Evolutionary conservation across 2,113 vertebrate species (phyloP).

Genomic region (Carassius auratus): DNA sequence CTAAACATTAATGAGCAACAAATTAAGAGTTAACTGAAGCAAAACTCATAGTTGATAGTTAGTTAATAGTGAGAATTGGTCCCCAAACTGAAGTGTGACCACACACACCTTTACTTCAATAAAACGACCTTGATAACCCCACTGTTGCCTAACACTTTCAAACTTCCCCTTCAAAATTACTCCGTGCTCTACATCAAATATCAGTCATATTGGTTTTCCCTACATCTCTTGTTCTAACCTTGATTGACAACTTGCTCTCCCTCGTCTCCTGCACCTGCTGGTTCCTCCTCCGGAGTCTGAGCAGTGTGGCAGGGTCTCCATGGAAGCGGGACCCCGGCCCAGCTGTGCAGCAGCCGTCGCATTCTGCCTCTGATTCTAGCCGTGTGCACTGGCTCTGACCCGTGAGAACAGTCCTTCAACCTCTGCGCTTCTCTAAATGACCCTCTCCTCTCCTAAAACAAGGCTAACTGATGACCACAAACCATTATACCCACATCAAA

Average conservation of each 20-base stretch:
- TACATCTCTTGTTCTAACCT: constrained; percentile 6
- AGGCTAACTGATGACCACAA: neutral
- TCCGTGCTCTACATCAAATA: neutral
- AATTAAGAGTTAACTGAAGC: too few relatives aligned
- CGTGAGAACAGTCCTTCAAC: neutral
- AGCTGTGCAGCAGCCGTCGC: constrained; percentile 23
- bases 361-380: neutral
- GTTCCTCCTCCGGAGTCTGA: constrained; percentile 4
- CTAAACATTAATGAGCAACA: too few relatives aligned
- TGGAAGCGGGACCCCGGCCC: neutral
- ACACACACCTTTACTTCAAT: neutral
- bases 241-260: neutral
- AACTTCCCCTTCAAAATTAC: neutral
- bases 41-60: too few relatives aligned
- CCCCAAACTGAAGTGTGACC: too few relatives aligned
- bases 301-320: constrained; percentile 1
- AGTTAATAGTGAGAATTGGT: too few relatives aligned
- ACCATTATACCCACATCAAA: neutral
- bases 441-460: neutral
- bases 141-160: neutral
- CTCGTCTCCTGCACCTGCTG: constrained; percentile 1
- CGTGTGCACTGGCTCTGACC: neutral
- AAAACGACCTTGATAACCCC: neutral
- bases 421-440: constrained; percentile 8
- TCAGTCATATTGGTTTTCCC: neutral